These are phyloP conservation scores for Amphiprion ocellaris DNA, from an alignment of 2,113 vertebrate species.

Conservation along the genomic window DNA sequence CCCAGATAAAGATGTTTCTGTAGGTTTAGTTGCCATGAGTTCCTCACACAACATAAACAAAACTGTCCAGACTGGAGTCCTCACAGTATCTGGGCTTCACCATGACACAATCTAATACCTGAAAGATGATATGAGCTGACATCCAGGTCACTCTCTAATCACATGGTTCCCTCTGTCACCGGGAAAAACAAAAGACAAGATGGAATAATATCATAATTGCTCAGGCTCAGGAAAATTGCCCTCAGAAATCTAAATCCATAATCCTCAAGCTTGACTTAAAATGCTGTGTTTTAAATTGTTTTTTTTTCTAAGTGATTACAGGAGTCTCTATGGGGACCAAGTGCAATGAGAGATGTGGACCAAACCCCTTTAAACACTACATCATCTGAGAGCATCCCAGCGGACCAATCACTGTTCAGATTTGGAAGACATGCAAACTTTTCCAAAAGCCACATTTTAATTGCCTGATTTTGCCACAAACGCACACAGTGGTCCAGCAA, in stretches of 20 bases:
- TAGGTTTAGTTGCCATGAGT: conserved; percentile 54
- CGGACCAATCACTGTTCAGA: conserved; percentile 59
- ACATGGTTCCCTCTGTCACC: conserved; percentile 14
- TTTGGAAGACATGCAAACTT: conserved; percentile 37
- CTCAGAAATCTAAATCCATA: conserved; percentile 33
- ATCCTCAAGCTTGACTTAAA: conserved; percentile 21
- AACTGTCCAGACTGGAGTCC: neutral
- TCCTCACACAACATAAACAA: conserved; percentile 43
- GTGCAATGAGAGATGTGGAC: conserved; percentile 43
- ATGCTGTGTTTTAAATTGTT: conserved; percentile 27
- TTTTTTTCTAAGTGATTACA: conserved; percentile 52
- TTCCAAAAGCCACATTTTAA: conserved; percentile 57
- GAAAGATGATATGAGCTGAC: conserved; percentile 51
- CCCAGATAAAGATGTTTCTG: conserved; percentile 48
- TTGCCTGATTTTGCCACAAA: conserved; percentile 54
- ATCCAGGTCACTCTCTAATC: conserved; percentile 49
- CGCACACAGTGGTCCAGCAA: neutral
- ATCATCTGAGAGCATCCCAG: conserved; percentile 54
- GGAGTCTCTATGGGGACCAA: conserved; percentile 28
- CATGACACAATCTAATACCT: conserved; percentile 18
- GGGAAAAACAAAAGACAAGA: conserved; percentile 36
- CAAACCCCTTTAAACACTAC: conserved; percentile 52
- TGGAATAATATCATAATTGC: conserved; percentile 50
- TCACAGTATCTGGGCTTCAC: conserved; percentile 17
- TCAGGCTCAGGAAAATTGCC: conserved; percentile 40